Evolutionary conservation across 2,797 vertebrate species (phyloP), one percentile per base, ranked within the genome.

Genomic region (Chelidonichthys spinosus): DNA sequence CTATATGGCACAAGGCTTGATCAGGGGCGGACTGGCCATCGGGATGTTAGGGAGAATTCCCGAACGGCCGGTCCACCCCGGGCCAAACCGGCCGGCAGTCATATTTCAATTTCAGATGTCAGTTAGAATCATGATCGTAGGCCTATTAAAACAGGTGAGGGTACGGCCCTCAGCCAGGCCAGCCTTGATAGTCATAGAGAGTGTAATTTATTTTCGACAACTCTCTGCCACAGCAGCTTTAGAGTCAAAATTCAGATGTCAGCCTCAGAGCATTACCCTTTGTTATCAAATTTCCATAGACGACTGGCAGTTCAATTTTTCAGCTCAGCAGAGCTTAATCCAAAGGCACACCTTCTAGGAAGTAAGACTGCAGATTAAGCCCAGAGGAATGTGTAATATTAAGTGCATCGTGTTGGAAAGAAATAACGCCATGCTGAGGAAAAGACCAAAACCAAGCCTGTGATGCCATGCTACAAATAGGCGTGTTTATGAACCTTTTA

Each of bases 291-390:
- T 87, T 83, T 90, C 85, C 86, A 79, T 90, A 91, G 83, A 85
- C 55, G 77, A 83, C 79, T 91, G 89, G 83, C 86, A 73, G 89
- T 91, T 90, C 84, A 91, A 90, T 93, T 93, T 91, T 89, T 79
- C 85, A 89, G 89, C 78, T 90, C 92, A 92, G 82, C 85, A 86
- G 92, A 90, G 87, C 86, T 85, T 90, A 89, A 91, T 92, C 80
- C 81, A 76, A 64, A 90, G 63, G 72, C 76, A 56, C 67, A 11
- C 72, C 71, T 72, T 76, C 62, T 74, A 56, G 15, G 78, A 72
- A 78, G 63, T 63, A 44, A 39, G 50, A 68, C 61, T 68, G 68
- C 52, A 74, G 74, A 84, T 84, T 83, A 74, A 83, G 61, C 71
- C 66, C 46, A 35, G 54, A 6, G 36, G 86, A 88, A 75, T 49